These are phyloP conservation scores for Trichogramma pretiosum DNA, from an alignment of 1,140 invertebrate genomes.

Conservation along the genomic window DNA sequence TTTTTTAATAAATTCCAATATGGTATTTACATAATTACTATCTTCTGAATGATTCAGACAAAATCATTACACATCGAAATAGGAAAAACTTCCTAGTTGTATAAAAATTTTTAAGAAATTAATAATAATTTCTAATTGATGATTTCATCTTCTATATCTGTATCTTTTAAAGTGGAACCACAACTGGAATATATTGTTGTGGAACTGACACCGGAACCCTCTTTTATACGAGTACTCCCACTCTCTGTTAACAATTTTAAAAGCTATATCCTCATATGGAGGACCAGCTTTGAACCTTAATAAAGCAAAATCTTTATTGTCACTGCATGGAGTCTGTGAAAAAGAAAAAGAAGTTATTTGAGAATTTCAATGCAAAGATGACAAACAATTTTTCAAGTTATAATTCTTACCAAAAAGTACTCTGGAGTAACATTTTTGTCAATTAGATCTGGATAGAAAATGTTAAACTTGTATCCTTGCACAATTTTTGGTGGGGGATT, in stretches of 20 bases:
- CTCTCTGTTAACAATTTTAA: slow-evolving; percentile 98
- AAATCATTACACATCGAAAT: no score
- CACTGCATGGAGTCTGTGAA: slow-evolving; percentile 75
- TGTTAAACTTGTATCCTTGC: slow-evolving; percentile 99
- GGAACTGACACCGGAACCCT: slow-evolving; percentile 96
- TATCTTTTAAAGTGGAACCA: slow-evolving; percentile 99
- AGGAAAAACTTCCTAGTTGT: no score
- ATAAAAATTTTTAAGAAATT: no score
- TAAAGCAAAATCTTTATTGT: slow-evolving; percentile 92
- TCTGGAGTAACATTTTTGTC: slow-evolving; percentile 90
- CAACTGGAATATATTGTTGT: slow-evolving; percentile 98
- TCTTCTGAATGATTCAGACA: no score
- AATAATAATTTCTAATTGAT: no score
- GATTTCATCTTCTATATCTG: slow-evolving; percentile 87
- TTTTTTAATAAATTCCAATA: no score
- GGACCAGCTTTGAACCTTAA: slow-evolving; percentile 93
- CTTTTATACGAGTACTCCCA: slow-evolving; percentile 99
- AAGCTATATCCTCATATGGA: slow-evolving; percentile 99
- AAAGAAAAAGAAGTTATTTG: slow-evolving; percentile 15
- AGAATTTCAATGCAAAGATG: background rate
- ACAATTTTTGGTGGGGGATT: slow-evolving; percentile 99
- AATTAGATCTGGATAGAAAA: slow-evolving; percentile 99
- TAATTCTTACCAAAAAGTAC: slow-evolving; percentile 69
- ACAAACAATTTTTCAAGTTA: background rate
- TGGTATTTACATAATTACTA: no score